Conservation (phyloP, 37 sponge, comb jelly and placozoan genomes). For the Beroe forskalii region DNA sequence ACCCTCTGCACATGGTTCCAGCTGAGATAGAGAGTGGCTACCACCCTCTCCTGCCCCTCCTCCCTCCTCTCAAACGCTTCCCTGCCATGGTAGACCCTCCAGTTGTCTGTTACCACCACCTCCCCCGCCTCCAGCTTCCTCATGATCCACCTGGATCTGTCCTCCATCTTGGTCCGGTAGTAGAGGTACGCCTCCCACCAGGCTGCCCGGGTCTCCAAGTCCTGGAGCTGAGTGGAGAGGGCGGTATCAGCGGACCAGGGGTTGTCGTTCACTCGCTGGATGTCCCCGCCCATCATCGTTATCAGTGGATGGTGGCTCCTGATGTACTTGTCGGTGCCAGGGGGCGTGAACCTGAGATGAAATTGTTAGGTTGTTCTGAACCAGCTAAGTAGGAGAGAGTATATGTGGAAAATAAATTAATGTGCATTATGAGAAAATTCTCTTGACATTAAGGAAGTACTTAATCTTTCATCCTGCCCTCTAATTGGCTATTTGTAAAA, state of each 20-base stretch:
- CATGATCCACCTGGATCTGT: not conserved
- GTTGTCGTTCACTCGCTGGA: not conserved
- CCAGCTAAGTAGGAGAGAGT: too few species aligned
- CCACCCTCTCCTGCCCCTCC: not conserved
- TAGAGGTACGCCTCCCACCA: conserved; percentile 33
- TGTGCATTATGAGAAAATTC: too few species aligned
- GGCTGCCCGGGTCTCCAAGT: not conserved
- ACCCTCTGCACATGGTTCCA: not conserved
- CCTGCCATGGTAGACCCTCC: not conserved
- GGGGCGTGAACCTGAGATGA: conserved; percentile 25
- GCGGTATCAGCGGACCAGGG: conserved; percentile 4
- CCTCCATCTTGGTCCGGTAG: conserved; percentile 6
- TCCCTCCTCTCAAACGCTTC: not conserved
- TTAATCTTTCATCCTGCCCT: too few species aligned
- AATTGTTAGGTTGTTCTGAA: too few species aligned
- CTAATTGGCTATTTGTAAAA: too few species aligned
- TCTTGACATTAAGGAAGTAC: too few species aligned
- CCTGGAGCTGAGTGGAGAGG: not conserved
- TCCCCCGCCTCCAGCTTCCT: not conserved
- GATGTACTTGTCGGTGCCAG: conserved; percentile 5
- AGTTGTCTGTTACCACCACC: not conserved
- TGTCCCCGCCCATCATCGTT: not conserved
- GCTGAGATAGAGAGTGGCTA: not conserved
- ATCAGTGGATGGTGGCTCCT: conserved; percentile 3
- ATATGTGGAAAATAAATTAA: too few species aligned